A percentile compares a stretch with the other conserved stretches of the same genome.
These are phyloP conservation scores for Euplexia lucipara DNA, from an alignment of 2,888 invertebrate genomes.

Conservation along the genomic window DNA sequence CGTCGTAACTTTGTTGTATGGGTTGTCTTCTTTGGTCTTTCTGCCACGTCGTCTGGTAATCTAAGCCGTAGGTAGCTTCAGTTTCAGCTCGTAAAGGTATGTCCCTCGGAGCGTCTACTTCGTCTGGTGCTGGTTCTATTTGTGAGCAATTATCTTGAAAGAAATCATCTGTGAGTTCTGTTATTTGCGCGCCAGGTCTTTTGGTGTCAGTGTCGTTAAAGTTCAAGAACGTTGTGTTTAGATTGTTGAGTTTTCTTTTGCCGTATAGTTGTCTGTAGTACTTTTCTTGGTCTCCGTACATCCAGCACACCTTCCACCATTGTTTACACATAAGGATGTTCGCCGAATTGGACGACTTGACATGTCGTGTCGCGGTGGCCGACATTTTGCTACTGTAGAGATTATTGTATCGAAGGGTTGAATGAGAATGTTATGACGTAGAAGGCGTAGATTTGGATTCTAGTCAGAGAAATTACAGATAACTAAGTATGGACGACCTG, in stretches of 20 bases:
- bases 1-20: conserved; percentile 84
- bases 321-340: conserved; percentile 96
- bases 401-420: conserved; percentile 50
- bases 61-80: conserved; percentile 85
- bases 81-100: conserved; percentile 78
- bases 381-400: conserved; percentile 78
- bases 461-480: too few species aligned
- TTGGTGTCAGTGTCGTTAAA: conserved; percentile 81
- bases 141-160: conserved; percentile 80
- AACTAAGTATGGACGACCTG: too few species aligned
- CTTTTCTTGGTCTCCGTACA: conserved; percentile 96
- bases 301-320: conserved; percentile 98
- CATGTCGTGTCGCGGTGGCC: conserved; percentile 88
- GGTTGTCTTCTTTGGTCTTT: conserved; percentile 90
- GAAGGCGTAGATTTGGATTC: conserved; percentile 1
- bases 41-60: conserved; percentile 83
- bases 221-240: conserved; percentile 80
- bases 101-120: conserved; percentile 68
- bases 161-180: conserved; percentile 88
- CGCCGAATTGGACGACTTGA: conserved; percentile 91
- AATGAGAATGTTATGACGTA: conserved; percentile 56
- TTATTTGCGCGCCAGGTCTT: conserved; percentile 88
- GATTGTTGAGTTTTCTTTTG: conserved; percentile 86
- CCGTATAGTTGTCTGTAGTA: conserved; percentile 96
- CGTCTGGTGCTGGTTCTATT: conserved; percentile 86